phyloP scores from a whole-genome alignment of 2,113 vertebrate species.

The Henicopernis longicauda region DNA sequence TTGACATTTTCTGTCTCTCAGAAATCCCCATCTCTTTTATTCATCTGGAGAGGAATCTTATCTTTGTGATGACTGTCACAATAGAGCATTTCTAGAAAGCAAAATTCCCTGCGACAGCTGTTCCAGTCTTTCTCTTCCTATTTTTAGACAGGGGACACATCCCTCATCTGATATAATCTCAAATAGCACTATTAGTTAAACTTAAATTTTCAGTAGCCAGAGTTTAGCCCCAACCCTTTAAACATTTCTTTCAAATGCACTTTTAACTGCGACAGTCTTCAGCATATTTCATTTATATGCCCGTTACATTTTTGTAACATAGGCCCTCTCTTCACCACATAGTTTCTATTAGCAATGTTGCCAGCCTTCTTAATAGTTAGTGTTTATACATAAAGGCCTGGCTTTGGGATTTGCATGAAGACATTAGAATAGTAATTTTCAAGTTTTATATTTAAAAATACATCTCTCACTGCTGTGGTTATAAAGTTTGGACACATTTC shows the following conservation, averaged over 20 bases:
- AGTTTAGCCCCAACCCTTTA: background rate
- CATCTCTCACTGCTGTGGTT: background rate
- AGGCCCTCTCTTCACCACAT: background rate
- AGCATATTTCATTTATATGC: background rate
- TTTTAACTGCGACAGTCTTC: background rate
- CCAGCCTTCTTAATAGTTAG: background rate
- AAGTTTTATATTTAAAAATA: background rate
- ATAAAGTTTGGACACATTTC: background rate
- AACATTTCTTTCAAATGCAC: background rate
- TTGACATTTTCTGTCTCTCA: background rate
- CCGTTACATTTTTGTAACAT: background rate
- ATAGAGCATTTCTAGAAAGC: constrained; percentile 14
- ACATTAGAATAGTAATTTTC: background rate
- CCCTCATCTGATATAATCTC: background rate
- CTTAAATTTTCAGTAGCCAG: background rate
- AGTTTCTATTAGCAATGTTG: background rate
- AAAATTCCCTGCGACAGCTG: background rate
- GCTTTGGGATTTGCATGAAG: background rate
- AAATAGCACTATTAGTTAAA: background rate
- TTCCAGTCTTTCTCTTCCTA: constrained; percentile 5
- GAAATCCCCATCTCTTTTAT: background rate
- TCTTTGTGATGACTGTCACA: background rate
- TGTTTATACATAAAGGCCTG: background rate
- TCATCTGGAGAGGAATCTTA: background rate
- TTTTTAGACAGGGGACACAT: background rate